Conservation (phyloP, 2,888 invertebrate species). For the Lasioglossum lativentre region DNA sequence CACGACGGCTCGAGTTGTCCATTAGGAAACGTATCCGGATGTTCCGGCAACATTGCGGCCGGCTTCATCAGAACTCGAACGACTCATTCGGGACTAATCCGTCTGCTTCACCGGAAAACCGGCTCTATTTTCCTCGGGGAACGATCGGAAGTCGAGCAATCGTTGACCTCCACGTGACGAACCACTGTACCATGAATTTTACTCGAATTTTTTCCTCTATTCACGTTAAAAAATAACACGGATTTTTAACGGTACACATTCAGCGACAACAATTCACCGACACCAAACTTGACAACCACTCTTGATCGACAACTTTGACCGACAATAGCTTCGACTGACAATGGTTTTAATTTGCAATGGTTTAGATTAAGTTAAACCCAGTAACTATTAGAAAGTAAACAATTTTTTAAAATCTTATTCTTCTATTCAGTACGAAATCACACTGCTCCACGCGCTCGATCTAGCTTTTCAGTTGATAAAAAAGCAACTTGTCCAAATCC, state of each 20-base stretch:
- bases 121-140: background rate
- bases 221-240: background rate
- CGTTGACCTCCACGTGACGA: background rate
- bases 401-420: background rate
- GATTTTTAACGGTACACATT: background rate
- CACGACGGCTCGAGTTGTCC: background rate
- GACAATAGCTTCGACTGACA: background rate
- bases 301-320: background rate
- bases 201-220: background rate
- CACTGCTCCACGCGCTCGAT: too few relatives aligned
- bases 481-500: too few relatives aligned
- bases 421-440: too few relatives aligned
- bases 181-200: background rate
- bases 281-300: background rate
- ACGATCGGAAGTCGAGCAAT: background rate
- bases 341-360: background rate
- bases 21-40: conserved; percentile 46
- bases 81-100: conserved; percentile 2
- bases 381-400: background rate
- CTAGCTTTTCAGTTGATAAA: too few relatives aligned
- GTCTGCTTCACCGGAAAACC: background rate
- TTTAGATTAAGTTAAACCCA: background rate
- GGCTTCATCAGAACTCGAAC: conserved; percentile 45
- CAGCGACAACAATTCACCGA: background rate
- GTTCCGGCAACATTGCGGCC: conserved; percentile 36